These are phyloP conservation scores for Cantharis lateralis DNA, from an alignment of 2,888 invertebrate genomes.

Conservation along the genomic window DNA sequence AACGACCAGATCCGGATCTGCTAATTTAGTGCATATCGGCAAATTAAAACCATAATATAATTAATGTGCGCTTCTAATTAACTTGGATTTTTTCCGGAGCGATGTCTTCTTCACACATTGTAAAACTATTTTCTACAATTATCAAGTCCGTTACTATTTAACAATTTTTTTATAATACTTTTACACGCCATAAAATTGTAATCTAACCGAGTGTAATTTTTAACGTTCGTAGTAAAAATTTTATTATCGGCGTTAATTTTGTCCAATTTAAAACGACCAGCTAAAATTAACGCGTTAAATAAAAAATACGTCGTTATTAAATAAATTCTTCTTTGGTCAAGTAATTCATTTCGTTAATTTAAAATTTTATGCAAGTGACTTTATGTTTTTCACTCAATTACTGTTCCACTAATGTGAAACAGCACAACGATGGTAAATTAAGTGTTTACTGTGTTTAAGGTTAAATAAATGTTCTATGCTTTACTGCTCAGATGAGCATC, in stretches of 20 bases:
- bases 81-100: background rate
- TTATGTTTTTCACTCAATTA: background rate
- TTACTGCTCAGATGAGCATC: constrained; percentile 24
- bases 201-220: background rate
- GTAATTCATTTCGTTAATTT: background rate
- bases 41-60: too few relatives aligned
- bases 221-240: background rate
- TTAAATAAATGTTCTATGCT: constrained; percentile 21
- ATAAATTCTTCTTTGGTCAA: background rate
- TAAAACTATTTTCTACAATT: background rate
- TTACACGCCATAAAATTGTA: background rate
- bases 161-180: background rate
- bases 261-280: background rate
- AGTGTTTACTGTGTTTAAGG: constrained; percentile 21
- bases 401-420: background rate
- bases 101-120: background rate
- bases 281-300: background rate
- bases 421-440: constrained; percentile 14
- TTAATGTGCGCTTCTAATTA: background rate
- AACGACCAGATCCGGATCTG: background rate
- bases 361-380: background rate
- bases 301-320: background rate
- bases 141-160: background rate
- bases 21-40: too few relatives aligned
- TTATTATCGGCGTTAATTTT: background rate